A percentile compares a stretch with the other conserved stretches of the same genome.
phyloP scores from a whole-genome alignment of 2,113 vertebrate genomes.

The Dendropsophus ebraccatus region DNA sequence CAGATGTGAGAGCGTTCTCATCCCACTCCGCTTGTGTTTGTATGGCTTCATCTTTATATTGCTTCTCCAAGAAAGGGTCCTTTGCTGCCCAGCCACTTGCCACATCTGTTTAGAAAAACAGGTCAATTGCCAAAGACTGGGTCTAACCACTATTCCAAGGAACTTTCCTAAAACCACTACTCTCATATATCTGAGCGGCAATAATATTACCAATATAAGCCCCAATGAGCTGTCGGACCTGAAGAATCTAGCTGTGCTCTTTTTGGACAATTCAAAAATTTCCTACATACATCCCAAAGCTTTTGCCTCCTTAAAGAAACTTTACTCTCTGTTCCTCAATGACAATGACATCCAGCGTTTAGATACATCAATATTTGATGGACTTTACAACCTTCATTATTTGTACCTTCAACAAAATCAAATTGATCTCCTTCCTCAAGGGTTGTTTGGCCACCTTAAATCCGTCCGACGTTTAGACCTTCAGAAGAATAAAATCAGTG shows the following conservation, averaged over 20 bases:
- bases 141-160: conserved; percentile 66
- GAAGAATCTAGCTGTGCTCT: conserved; percentile 67
- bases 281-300: conserved; percentile 65
- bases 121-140: conserved; percentile 70
- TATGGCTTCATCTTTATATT: conserved; percentile 66
- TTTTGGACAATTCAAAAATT: conserved; percentile 72
- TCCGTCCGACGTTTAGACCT: conserved; percentile 70
- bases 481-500: conserved; percentile 67
- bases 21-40: conserved; percentile 61
- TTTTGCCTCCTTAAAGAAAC: conserved; percentile 67
- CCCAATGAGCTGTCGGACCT: conserved; percentile 66
- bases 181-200: conserved; percentile 71
- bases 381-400: conserved; percentile 69
- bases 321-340: conserved; percentile 72
- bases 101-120: conserved; percentile 71
- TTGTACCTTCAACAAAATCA: conserved; percentile 73
- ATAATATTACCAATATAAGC: conserved; percentile 70
- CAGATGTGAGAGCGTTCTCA: conserved; percentile 68
- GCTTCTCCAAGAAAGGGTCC: conserved; percentile 68
- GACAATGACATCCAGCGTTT: conserved; percentile 73
- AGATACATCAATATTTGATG: conserved; percentile 71
- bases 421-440: conserved; percentile 70
- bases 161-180: conserved; percentile 68
- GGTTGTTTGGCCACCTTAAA: conserved; percentile 71
- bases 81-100: conserved; percentile 70